These are phyloP conservation scores for Leptothorax acervorum DNA, from an alignment of 2,888 invertebrate species.

Conservation along the genomic window DNA sequence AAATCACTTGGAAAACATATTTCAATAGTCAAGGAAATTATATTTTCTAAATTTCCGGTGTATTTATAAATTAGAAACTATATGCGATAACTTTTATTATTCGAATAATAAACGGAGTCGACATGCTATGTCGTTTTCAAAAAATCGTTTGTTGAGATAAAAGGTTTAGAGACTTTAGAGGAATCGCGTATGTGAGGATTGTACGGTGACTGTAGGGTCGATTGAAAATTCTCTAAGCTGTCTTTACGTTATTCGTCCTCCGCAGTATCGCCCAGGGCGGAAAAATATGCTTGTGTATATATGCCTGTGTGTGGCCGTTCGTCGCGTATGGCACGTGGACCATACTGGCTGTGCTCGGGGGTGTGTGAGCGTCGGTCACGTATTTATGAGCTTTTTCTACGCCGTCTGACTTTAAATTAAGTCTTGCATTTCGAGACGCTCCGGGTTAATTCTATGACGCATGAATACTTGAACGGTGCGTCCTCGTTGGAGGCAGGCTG, in stretches of 20 bases:
- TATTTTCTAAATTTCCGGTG: too few species aligned
- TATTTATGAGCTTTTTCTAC: constrained; percentile 75
- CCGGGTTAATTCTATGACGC: constrained; percentile 71
- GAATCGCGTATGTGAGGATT: not conserved
- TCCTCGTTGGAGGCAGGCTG: constrained; percentile 46
- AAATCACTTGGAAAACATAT: too few species aligned
- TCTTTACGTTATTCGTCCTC: constrained; percentile 66
- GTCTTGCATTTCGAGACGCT: constrained; percentile 61
- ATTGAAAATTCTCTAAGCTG: constrained; percentile 73
- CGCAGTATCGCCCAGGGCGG: constrained; percentile 37
- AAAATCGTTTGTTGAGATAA: constrained; percentile 24
- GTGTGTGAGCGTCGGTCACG: constrained; percentile 62
- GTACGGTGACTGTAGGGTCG: constrained; percentile 43
- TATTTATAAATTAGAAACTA: not conserved
- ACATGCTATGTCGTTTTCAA: too few species aligned
- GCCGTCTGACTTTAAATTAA: constrained; percentile 75
- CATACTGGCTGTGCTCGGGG: constrained; percentile 38
- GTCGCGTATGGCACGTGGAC: constrained; percentile 39
- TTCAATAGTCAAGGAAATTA: too few species aligned
- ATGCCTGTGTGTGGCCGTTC: constrained; percentile 44
- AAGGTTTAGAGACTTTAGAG: constrained; percentile 28
- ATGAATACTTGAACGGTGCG: constrained; percentile 73
- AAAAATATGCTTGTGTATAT: constrained; percentile 42
- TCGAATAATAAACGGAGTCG: not conserved
- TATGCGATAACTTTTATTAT: not conserved